Evolutionary conservation across 2,113 vertebrate genomes (phyloP).

Genomic region (Callithrix jacchus): DNA sequence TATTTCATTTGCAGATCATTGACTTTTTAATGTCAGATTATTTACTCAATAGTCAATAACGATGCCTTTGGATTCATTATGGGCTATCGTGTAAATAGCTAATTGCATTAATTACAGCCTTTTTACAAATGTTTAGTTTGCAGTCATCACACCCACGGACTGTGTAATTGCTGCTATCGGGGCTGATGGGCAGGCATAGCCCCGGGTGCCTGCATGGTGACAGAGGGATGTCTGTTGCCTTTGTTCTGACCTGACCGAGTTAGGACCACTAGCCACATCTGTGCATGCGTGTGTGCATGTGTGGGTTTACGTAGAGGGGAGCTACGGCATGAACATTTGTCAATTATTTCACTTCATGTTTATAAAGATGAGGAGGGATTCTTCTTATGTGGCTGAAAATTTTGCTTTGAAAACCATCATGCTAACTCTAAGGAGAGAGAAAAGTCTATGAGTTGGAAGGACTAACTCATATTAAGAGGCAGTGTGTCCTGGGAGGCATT

Average conservation of each 20-base stretch:
- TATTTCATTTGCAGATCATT: constrained; percentile 80
- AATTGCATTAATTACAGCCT: constrained; percentile 80
- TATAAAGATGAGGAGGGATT: neutral
- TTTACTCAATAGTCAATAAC: constrained; percentile 81
- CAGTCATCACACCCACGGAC: constrained; percentile 72
- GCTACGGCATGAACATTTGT: neutral
- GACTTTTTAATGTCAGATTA: constrained; percentile 79
- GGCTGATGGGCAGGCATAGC: constrained; percentile 55
- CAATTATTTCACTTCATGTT: neutral
- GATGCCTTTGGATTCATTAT: constrained; percentile 78
- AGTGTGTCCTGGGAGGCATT: neutral
- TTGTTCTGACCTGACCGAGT: constrained; percentile 5
- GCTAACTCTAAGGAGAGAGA: neutral
- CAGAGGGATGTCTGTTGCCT: neutral
- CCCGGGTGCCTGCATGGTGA: constrained; percentile 52
- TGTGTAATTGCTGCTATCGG: constrained; percentile 58
- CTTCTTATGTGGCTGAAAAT: neutral
- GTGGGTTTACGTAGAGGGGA: neutral
- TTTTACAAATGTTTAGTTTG: constrained; percentile 79
- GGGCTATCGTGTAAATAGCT: constrained; percentile 76
- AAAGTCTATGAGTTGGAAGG: neutral
- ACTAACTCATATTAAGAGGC: neutral
- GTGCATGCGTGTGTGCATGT: too few relatives aligned
- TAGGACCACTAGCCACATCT: neutral
- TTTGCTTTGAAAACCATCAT: neutral